Evolutionary conservation across 2,113 vertebrate genomes (phyloP).

Genomic region (Cromileptes altivelis): DNA sequence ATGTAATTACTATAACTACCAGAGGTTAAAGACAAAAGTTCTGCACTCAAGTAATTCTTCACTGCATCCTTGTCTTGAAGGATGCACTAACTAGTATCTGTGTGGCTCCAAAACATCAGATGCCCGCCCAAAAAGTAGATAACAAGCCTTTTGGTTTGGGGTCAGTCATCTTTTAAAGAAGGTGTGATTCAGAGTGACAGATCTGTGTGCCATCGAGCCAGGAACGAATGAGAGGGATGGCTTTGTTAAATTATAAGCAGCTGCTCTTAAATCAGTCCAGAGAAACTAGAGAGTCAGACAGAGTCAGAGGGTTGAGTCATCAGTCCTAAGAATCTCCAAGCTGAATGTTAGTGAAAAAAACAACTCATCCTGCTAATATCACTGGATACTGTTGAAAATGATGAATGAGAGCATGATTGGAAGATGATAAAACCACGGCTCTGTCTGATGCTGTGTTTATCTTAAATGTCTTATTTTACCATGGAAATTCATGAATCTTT

Average conservation of each 20-base stretch:
- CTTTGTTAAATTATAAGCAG: constrained; percentile 68
- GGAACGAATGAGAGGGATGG: constrained; percentile 32
- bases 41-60: not conserved
- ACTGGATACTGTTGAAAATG: not conserved
- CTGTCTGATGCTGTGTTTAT: not conserved
- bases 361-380: not conserved
- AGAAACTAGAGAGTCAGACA: constrained; percentile 1
- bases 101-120: not conserved
- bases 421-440: not conserved
- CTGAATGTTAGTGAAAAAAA: not conserved
- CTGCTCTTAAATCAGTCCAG: constrained; percentile 62
- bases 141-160: not conserved
- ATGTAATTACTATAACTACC: too few relatives aligned
- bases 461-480: not conserved
- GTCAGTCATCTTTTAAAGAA: not conserved
- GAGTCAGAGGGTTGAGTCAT: constrained; percentile 27
- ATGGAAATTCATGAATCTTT: not conserved
- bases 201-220: constrained; percentile 23
- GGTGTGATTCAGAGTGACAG: not conserved
- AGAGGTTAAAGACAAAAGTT: too few relatives aligned
- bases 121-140: not conserved
- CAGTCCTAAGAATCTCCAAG: constrained; percentile 6
- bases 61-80: not conserved
- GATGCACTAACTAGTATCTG: not conserved
- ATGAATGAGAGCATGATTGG: not conserved